These are phyloP conservation scores for Eulithis prunata DNA, from an alignment of 2,888 invertebrate genomes.

Conservation along the genomic window DNA sequence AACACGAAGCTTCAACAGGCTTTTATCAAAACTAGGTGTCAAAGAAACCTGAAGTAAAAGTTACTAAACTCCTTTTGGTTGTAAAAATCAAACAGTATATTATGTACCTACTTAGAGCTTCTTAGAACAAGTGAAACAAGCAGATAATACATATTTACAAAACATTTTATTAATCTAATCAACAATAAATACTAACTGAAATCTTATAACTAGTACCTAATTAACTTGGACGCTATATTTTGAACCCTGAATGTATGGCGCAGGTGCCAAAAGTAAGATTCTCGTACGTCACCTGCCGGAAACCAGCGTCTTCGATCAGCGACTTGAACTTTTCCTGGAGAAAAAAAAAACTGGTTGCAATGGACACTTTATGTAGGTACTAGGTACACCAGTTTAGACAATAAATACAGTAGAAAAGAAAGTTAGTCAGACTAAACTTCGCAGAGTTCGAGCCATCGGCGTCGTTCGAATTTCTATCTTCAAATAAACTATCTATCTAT, in stretches of 20 bases:
- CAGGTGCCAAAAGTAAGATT: slow-evolving; percentile 96
- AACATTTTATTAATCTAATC: slow-evolving; percentile 5
- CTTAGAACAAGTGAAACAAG: too few species aligned
- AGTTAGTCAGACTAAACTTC: too few species aligned
- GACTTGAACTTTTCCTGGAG: slow-evolving; percentile 92
- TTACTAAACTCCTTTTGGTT: too few species aligned
- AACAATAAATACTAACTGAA: neutral
- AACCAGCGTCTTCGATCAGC: slow-evolving; percentile 96
- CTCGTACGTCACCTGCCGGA: slow-evolving; percentile 93
- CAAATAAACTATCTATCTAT: too few species aligned
- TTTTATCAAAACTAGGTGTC: too few species aligned
- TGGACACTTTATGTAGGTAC: neutral
- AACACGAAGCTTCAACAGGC: too few species aligned
- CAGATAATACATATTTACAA: neutral
- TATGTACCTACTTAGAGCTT: too few species aligned
- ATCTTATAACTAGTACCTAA: neutral
- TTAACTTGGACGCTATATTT: slow-evolving; percentile 63
- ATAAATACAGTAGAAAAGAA: too few species aligned
- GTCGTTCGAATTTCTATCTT: too few species aligned
- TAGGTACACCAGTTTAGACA: neutral
- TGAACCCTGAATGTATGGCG: slow-evolving; percentile 98
- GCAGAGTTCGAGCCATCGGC: too few species aligned
- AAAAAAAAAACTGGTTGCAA: slow-evolving; percentile 51
- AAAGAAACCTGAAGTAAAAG: too few species aligned
- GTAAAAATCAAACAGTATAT: too few species aligned